These are phyloP conservation scores for Tragelaphus buxtoni DNA, from an alignment of 2,113 vertebrate genomes.

Conservation along the genomic window DNA sequence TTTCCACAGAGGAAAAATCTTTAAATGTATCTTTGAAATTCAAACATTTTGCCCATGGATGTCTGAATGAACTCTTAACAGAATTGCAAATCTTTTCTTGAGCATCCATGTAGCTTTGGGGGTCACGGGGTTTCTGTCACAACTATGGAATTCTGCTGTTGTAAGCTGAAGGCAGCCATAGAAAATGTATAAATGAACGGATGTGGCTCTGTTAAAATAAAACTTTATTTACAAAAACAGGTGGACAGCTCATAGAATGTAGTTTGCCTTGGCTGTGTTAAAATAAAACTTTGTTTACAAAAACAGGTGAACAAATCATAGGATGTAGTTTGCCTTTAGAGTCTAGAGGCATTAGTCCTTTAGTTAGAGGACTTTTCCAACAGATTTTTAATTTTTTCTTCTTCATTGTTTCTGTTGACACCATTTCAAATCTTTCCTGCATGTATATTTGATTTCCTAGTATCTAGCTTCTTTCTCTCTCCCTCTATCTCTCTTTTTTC, in stretches of 20 bases:
- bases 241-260: too few relatives aligned
- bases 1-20: not conserved
- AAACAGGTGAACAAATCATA: not conserved
- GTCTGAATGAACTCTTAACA: not conserved
- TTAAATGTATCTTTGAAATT: not conserved
- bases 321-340: not conserved
- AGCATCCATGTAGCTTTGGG: rapidly evolving
- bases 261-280: not conserved
- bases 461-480: not conserved
- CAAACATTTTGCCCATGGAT: not conserved
- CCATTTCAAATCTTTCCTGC: not conserved
- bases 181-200: not conserved
- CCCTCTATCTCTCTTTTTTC: not conserved
- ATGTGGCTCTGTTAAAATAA: not conserved
- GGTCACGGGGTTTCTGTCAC: not conserved
- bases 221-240: conserved; percentile 34
- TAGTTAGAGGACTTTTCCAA: not conserved
- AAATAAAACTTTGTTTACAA: conserved; percentile 47
- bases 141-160: not conserved
- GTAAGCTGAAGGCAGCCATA: not conserved
- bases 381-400: not conserved
- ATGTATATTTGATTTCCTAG: not conserved
- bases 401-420: not conserved
- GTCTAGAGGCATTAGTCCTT: not conserved
- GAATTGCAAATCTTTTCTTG: not conserved